Base-by-base conservation (phyloP, 64 coral and sea anemone genomes). In the Stylophora pistillata region DNA sequence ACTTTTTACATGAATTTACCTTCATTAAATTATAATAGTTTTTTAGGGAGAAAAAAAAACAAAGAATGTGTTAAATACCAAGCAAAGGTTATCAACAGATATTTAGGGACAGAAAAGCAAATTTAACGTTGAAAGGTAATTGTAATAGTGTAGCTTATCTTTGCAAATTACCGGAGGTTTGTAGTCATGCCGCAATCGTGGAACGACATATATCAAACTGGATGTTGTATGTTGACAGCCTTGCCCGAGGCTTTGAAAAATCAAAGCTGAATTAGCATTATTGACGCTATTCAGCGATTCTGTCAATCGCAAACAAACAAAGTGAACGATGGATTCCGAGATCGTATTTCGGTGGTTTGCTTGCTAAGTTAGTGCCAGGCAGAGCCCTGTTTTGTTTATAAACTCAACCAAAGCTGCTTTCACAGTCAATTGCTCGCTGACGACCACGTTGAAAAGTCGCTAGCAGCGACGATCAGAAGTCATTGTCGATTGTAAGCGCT, bases 251-350 rank as follows among this genome's bases (percentile, higher is more conserved):
- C 25, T 16, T 78, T 52, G 52, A 78, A 78, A 56, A 57, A 29
- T 52, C 23, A 26, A 56, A 55, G 53, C 75, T 55, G 34, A 20
- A 74, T 74, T 34, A 74, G 6, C 74, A 53, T 53, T 13, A 28
- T 61, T 81, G 56, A 81, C 56, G 17, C 18, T 15, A 12, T 81
- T 81, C 79, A 82, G 10, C 58, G 31, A 68, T 76, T 82, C 65
- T 60, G 60, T 69, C 58, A 82, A 11, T 18, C 62, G 18, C 79
- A 65, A 82, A 32, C 52, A 84, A 84, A 84, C 61, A 84, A 54
- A 64, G 47, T 15, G 6, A 33, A 53, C 13, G 15, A 65, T n/a
- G 17, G 30, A 70, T 20, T 4, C 7, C 3, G 3, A 53, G 80
- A 69, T 34, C 62, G 7, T 41, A 37, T 84, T 54, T 84, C 32